phyloP scores from a whole-genome alignment of 2,888 invertebrate genomes.

The Nephrotoma appendiculata region DNA sequence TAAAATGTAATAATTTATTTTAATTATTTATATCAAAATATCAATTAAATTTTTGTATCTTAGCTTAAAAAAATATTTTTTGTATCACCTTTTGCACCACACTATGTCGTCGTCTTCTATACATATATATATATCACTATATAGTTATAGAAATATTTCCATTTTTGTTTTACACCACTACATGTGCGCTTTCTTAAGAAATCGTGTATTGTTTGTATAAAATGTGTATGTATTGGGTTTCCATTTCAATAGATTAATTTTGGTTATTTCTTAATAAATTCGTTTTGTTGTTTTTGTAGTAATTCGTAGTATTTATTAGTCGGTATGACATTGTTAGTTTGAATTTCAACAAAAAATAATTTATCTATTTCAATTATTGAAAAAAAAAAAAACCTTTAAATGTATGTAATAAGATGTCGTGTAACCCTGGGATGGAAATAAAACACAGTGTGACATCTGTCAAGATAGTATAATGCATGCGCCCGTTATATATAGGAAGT shows the following conservation, averaged over 20 bases:
- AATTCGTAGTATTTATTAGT: not conserved
- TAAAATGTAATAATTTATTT: not conserved
- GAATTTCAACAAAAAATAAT: not conserved
- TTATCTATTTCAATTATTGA: not conserved
- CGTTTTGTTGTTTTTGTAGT: not conserved
- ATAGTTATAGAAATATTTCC: not conserved
- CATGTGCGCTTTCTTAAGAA: not conserved
- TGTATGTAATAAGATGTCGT: not conserved
- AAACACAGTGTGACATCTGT: not conserved
- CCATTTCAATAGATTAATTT: not conserved
- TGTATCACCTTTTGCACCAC: not conserved
- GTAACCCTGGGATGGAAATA: not conserved
- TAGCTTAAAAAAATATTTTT: not conserved
- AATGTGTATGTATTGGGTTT: not conserved
- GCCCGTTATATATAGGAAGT: not conserved
- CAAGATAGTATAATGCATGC: not conserved
- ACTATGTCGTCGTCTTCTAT: not conserved
- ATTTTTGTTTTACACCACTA: not conserved
- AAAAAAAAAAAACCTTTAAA: not conserved
- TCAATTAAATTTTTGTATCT: not conserved
- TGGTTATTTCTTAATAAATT: not conserved
- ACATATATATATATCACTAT: not conserved
- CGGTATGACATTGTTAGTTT: not conserved
- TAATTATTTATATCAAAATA: not conserved
- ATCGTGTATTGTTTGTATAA: not conserved